A percentile compares a stretch with the other conserved stretches of the same genome.
phyloP scores from a whole-genome alignment of 2,113 vertebrate genomes.

The Sinocyclocheilus anshuiensis region DNA sequence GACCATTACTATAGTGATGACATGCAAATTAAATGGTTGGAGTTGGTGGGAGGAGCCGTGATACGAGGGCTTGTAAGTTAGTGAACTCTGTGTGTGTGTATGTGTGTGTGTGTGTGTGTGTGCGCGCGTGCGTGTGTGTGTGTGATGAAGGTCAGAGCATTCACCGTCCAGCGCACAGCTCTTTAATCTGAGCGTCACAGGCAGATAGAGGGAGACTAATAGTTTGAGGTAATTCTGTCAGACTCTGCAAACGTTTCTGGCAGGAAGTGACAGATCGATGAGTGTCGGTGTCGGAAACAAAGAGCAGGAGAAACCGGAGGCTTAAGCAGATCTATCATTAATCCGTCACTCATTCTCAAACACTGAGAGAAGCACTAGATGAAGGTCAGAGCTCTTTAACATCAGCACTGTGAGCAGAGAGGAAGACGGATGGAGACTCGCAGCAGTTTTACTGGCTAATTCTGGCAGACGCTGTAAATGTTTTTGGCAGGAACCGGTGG shows the following conservation, averaged over 20 bases:
- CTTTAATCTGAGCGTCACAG: not conserved
- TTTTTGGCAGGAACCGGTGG: not conserved
- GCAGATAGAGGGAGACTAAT: not conserved
- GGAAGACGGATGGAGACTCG: not conserved
- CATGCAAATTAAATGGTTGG: not conserved
- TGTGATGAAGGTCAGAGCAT: not conserved
- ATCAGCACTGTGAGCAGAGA: not conserved
- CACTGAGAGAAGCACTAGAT: not conserved
- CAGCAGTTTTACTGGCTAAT: not conserved
- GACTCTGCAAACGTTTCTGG: not conserved
- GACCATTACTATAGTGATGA: conserved; percentile 10
- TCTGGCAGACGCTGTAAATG: not conserved
- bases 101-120: not conserved
- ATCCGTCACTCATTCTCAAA: not conserved
- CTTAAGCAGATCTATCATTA: conserved; percentile 19
- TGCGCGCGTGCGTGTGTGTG: not conserved
- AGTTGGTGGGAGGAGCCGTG: conserved; percentile 2
- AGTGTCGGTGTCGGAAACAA: not conserved
- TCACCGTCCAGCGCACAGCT: not conserved
- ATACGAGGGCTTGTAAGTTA: not conserved
- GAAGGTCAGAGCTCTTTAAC: conserved; percentile 2
- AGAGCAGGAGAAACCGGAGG: not conserved
- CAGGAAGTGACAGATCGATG: conserved; percentile 6
- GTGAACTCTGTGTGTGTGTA: not conserved
- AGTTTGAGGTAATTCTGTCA: not conserved